phyloP scores from a whole-genome alignment of 2,888 invertebrate genomes.

The Pardosa pseudoannulata region DNA sequence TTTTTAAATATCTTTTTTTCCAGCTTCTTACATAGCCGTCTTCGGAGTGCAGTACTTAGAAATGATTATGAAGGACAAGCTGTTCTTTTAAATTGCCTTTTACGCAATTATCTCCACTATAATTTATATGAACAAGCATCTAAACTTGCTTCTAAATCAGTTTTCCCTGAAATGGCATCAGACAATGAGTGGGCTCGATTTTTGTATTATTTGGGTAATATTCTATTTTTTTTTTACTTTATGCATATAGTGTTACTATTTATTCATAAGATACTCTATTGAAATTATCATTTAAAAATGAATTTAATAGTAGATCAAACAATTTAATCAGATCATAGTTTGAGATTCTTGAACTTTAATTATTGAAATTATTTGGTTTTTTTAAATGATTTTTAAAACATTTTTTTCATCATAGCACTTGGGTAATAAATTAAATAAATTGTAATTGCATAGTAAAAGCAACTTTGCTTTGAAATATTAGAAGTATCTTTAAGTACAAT shows the following conservation, averaged over 20 bases:
- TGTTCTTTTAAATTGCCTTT: conserved; percentile 94
- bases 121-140: conserved; percentile 97
- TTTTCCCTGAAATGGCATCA: conserved; percentile 94
- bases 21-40: conserved; percentile 86
- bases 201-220: conserved; percentile 88
- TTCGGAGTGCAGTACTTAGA: conserved; percentile 95
- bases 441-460: too few relatives aligned
- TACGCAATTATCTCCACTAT: conserved; percentile 96
- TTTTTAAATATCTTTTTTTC: conserved; percentile 34
- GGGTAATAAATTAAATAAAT: too few relatives aligned
- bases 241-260: background rate
- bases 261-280: background rate
- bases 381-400: too few relatives aligned
- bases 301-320: too few relatives aligned
- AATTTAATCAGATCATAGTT: too few relatives aligned
- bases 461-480: too few relatives aligned
- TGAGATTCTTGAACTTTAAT: too few relatives aligned
- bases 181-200: conserved; percentile 99
- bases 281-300: too few relatives aligned
- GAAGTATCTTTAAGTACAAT: too few relatives aligned
- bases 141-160: conserved; percentile 96
- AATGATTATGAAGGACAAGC: conserved; percentile 99
- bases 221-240: background rate
- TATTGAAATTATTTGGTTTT: too few relatives aligned
- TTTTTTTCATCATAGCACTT: too few relatives aligned